phyloP scores from a whole-genome alignment of 1,140 invertebrate species.

The Vollenhovia emeryi region DNA sequence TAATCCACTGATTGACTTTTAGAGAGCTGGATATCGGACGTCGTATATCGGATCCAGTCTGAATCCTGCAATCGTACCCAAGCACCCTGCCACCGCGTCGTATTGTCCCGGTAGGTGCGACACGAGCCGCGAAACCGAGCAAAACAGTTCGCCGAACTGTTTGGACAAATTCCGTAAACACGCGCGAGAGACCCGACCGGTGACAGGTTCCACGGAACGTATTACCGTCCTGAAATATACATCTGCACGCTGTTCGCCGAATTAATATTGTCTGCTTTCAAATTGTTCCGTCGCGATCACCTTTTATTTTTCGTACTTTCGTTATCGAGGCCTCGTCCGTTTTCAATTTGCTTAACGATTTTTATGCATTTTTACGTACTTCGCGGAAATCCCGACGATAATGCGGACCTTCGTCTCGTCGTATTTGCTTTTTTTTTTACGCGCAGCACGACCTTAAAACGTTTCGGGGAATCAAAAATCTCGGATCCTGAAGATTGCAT shows the following conservation, averaged over 20 bases:
- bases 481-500: neutral
- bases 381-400: neutral
- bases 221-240: neutral
- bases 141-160: neutral
- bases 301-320: too few species aligned
- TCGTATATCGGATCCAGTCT: too few species aligned
- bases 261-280: neutral
- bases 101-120: neutral
- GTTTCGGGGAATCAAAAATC: neutral
- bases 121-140: neutral
- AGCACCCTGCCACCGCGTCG: neutral
- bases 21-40: too few species aligned
- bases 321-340: too few species aligned
- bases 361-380: too few species aligned
- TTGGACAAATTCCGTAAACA: conserved; percentile 4
- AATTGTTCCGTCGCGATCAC: neutral
- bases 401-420: neutral
- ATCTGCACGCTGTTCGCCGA: neutral
- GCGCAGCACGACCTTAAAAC: neutral
- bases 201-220: neutral
- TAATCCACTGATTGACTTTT: too few species aligned
- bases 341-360: neutral
- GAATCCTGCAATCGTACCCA: too few species aligned
- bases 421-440: too few species aligned
- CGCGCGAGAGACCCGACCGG: neutral